A percentile compares a stretch with the other conserved stretches of the same genome.
phyloP scores from a whole-genome alignment of 2,797 vertebrate genomes.

The Arrhamphus sclerolepis region DNA sequence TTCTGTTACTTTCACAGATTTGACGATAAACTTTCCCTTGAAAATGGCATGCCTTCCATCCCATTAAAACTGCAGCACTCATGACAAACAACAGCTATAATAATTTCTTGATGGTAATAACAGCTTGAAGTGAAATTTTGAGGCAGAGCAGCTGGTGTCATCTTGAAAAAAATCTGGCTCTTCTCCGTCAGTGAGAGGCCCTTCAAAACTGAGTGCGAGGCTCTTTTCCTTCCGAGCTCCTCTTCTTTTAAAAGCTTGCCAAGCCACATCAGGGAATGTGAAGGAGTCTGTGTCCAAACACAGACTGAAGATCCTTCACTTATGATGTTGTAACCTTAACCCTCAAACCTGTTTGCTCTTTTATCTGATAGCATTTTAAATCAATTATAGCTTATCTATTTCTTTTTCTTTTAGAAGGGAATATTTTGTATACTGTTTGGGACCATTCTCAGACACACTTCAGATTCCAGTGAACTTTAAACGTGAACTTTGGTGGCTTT shows the following conservation, averaged over 20 bases:
- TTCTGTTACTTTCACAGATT: not conserved
- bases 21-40: not conserved
- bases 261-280: slow-evolving; percentile 59
- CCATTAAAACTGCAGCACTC: too few relatives aligned
- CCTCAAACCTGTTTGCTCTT: not conserved
- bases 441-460: slow-evolving; percentile 22
- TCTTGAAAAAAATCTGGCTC: slow-evolving; percentile 39
- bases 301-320: slow-evolving; percentile 40
- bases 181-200: slow-evolving; percentile 42
- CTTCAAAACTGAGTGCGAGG: slow-evolving; percentile 46
- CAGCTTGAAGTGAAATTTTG: slow-evolving; percentile 8
- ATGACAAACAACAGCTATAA: not conserved
- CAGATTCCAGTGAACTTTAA: slow-evolving; percentile 43
- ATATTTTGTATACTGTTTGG: slow-evolving; percentile 30
- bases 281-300: slow-evolving; percentile 57
- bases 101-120: not conserved
- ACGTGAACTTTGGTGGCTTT: slow-evolving; percentile 17
- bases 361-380: not conserved
- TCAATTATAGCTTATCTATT: slow-evolving; percentile 5
- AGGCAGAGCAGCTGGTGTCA: slow-evolving; percentile 14
- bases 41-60: not conserved
- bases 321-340: not conserved
- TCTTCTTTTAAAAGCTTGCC: slow-evolving; percentile 59
- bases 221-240: slow-evolving; percentile 46
- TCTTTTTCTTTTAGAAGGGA: slow-evolving; percentile 29